Evolutionary conservation across 2,888 invertebrate species (phyloP).

Genomic region (Agrilus cyanescens): DNA sequence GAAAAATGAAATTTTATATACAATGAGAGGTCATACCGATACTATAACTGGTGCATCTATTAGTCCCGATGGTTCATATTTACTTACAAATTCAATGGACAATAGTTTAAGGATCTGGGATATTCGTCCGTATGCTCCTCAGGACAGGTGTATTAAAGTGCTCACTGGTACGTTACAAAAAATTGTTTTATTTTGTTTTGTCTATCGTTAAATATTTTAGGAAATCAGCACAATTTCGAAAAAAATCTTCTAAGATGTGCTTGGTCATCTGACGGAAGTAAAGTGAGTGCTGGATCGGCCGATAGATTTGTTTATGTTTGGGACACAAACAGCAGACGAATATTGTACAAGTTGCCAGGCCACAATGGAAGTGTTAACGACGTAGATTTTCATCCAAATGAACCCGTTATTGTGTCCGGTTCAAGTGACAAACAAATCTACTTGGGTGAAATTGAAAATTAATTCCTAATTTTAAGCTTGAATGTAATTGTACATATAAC

Average conservation of each 20-base stretch:
- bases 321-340: conserved; percentile 87
- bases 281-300: conserved; percentile 85
- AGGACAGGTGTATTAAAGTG: conserved; percentile 86
- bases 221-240: conserved; percentile 96
- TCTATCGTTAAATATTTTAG: conserved; percentile 14
- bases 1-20: conserved; percentile 72
- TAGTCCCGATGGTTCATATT: conserved; percentile 76
- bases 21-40: conserved; percentile 87
- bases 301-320: conserved; percentile 94
- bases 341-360: conserved; percentile 93
- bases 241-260: conserved; percentile 87
- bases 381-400: conserved; percentile 86
- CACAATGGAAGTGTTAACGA: conserved; percentile 97
- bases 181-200: not conserved
- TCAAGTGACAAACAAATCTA: conserved; percentile 94
- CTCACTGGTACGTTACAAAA: conserved; percentile 45
- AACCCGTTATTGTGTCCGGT: conserved; percentile 86
- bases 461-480: not conserved
- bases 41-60: conserved; percentile 84
- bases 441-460: conserved; percentile 83
- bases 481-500: too few species aligned
- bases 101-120: conserved; percentile 94
- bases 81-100: conserved; percentile 96
- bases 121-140: conserved; percentile 86
- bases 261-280: conserved; percentile 90